These are phyloP conservation scores for Phaethornis superciliosus DNA, from an alignment of 2,113 vertebrate species.

Conservation along the genomic window DNA sequence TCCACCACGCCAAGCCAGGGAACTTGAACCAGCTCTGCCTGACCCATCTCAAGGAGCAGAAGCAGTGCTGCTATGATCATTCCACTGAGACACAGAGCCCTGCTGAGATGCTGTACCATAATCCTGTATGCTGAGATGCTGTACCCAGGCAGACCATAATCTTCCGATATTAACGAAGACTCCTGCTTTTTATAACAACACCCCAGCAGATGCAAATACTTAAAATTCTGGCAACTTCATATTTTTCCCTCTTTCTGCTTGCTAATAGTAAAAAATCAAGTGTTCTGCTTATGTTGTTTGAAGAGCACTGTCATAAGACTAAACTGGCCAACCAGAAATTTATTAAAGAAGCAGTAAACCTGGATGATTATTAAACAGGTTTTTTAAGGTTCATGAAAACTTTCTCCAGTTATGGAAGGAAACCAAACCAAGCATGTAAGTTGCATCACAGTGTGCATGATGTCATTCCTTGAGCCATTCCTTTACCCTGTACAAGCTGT, in stretches of 20 bases:
- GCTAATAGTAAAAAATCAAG: not conserved
- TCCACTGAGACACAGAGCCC: not conserved
- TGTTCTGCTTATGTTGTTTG: not conserved
- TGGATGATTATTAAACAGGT: not conserved
- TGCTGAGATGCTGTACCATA: not conserved
- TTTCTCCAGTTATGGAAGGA: not conserved
- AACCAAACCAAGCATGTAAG: not conserved
- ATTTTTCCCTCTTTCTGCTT: not conserved
- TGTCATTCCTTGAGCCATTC: not conserved
- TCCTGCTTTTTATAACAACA: not conserved
- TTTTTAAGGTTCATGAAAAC: not conserved
- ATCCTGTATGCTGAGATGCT: too few relatives aligned
- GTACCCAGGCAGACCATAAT: not conserved
- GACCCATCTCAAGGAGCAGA: not conserved
- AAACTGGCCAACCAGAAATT: not conserved
- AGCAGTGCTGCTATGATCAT: not conserved
- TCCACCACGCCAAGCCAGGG: not conserved
- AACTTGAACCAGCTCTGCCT: not conserved
- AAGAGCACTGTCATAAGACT: not conserved
- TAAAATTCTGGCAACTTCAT: not conserved
- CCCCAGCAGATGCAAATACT: not conserved
- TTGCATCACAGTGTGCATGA: not conserved
- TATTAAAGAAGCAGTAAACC: not conserved
- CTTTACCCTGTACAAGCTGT: not conserved
- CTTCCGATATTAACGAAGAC: not conserved